Evolutionary conservation across 2,888 invertebrate species (phyloP).

Genomic region (Altica lythri): DNA sequence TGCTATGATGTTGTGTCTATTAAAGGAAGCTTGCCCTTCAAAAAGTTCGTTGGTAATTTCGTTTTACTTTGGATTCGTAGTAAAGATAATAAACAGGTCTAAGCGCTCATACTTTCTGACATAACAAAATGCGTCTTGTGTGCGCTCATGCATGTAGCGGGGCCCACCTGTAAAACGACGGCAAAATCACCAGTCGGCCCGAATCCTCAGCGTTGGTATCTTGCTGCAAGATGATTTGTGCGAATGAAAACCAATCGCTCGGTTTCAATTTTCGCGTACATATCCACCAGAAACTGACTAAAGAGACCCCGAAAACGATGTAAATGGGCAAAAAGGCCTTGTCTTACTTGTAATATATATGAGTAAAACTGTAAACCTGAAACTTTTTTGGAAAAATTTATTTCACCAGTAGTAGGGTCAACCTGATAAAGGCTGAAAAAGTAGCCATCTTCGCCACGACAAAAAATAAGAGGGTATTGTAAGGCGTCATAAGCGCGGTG

Average conservation of each 20-base stretch:
- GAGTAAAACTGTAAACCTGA: constrained; percentile 14
- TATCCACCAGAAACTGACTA: constrained; percentile 48
- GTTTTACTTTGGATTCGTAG: constrained; percentile 34
- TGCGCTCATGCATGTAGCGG: constrained; percentile 46
- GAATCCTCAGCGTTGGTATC: constrained; percentile 39
- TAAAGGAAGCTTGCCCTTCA: constrained; percentile 24
- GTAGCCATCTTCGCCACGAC: constrained; percentile 39
- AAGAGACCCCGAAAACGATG: constrained; percentile 43
- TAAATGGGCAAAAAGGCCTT: constrained; percentile 41
- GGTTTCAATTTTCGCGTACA: constrained; percentile 53
- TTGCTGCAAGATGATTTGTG: constrained; percentile 39
- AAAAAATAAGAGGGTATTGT: constrained; percentile 47
- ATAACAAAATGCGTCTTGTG: constrained; percentile 48
- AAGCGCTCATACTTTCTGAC: constrained; percentile 48
- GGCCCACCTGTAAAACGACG: constrained; percentile 45
- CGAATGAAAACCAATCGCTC: constrained; percentile 46
- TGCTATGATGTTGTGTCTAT: constrained; percentile 27
- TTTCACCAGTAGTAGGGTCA: constrained; percentile 17
- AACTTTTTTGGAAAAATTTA: constrained; percentile 9
- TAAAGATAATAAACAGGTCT: no score
- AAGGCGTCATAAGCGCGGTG: constrained; percentile 49
- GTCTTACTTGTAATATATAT: constrained; percentile 21
- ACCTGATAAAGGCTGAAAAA: constrained; percentile 7
- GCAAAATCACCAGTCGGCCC: constrained; percentile 42
- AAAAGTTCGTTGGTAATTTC: no score